Conservation (phyloP, 2,888 invertebrate species). For the Cerastoderma edule region DNA sequence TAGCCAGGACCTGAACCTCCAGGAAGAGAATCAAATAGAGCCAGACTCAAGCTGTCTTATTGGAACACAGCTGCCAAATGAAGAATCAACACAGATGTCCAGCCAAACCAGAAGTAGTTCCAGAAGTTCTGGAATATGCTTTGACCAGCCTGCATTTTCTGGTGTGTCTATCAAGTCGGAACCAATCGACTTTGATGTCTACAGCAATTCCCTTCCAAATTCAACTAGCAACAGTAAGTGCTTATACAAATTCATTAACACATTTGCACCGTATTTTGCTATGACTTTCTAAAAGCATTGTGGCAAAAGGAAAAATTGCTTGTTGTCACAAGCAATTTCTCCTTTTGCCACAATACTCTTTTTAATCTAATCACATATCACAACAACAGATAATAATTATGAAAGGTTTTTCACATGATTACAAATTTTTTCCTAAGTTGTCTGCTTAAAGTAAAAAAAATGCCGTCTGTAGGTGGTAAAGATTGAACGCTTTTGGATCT, state of each 20-base stretch:
- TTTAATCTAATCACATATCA: too few species aligned
- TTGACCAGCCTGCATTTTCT: slow-evolving; percentile 28
- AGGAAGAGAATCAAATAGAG: slow-evolving; percentile 40
- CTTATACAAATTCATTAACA: not conserved
- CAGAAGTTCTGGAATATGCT: slow-evolving; percentile 39
- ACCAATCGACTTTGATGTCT: slow-evolving; percentile 34
- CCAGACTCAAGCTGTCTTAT: slow-evolving; percentile 49
- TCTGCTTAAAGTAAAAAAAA: too few species aligned
- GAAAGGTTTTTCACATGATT: too few species aligned
- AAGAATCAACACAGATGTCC: slow-evolving; percentile 39
- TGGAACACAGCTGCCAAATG: slow-evolving; percentile 33
- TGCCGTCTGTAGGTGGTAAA: too few species aligned
- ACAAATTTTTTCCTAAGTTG: too few species aligned
- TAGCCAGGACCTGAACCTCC: slow-evolving; percentile 50
- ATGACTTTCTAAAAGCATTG: not conserved
- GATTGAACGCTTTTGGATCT: too few species aligned
- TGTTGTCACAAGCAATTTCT: not conserved
- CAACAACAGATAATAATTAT: too few species aligned
- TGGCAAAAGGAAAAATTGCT: not conserved
- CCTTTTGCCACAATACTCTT: too few species aligned
- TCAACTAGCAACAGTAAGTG: slow-evolving; percentile 10
- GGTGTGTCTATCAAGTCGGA: slow-evolving; percentile 44
- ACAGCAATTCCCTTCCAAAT: not conserved
- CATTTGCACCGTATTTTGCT: not conserved
- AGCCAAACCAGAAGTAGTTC: slow-evolving; percentile 49